Evolutionary conservation across 2,113 vertebrate species (phyloP).

Genomic region (Mugil cephalus): DNA sequence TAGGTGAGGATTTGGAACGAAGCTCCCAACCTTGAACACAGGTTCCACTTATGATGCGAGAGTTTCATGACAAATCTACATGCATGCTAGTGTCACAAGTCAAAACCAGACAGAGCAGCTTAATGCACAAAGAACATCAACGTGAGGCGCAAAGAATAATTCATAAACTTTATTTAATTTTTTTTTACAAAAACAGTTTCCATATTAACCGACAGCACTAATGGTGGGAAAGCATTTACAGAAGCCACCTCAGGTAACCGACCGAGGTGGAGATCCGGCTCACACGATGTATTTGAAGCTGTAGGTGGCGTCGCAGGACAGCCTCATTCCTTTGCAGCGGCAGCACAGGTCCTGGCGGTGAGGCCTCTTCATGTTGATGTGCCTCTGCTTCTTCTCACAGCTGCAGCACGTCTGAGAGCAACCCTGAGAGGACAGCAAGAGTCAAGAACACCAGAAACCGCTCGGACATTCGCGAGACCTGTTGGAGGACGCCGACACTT

Average conservation of each 20-base stretch:
- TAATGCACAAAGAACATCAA: not conserved
- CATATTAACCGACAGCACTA: conserved; percentile 27
- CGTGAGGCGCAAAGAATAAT: conserved; percentile 66
- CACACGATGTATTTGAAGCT: conserved; percentile 94
- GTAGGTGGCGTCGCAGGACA: conserved; percentile 93
- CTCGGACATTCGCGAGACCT: no score
- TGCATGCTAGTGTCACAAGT: no score
- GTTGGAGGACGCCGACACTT: no score
- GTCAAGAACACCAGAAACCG: no score
- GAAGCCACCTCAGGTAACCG: conserved; percentile 5
- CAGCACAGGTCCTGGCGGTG: conserved; percentile 95
- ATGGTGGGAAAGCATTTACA: not conserved
- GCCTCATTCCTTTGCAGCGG: conserved; percentile 91
- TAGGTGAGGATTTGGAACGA: no score
- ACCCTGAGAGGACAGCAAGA: conserved; percentile 74
- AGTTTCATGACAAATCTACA: no score
- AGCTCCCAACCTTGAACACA: no score
- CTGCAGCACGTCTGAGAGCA: conserved; percentile 90
- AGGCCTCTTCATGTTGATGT: conserved; percentile 90
- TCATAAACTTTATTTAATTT: conserved; percentile 48
- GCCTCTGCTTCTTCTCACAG: conserved; percentile 92
- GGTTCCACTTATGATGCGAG: no score
- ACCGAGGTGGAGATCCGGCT: conserved; percentile 46
- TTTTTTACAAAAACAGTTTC: conserved; percentile 64
- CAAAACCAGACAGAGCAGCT: not conserved